Evolutionary conservation across 2,797 vertebrate genomes (phyloP), one percentile per base, ranked within the genome.

Genomic region (Thripadectes ignobilis): DNA sequence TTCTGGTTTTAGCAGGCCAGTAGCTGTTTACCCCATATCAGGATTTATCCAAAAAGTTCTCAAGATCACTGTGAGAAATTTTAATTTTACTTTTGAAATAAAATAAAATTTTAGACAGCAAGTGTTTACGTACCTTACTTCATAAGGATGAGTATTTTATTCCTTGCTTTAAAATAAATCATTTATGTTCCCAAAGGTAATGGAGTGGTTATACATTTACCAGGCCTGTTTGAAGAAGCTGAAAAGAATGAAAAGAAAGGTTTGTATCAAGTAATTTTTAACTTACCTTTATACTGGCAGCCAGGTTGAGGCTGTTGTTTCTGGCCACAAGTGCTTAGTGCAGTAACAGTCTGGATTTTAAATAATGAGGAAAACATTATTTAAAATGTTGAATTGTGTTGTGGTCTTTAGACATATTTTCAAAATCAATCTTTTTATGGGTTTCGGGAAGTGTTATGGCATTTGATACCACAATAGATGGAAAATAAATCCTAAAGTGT

Each of bases 161-260:
- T 91, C 75, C 78, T 62, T 94, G 43, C 45, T 92, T 83, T 93
- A 80, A 83, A 91, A 91, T 67, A 79, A 88, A 87, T 69, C 7
- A 45, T 93, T 95, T 95, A n/a, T 93, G 3, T 97, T 96, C 65
- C 95, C 92, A 43, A 96, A 99, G 99, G 99, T 91, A 99, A 99
- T 19, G 99, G 99, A 36, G 99, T 99, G 75, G 99, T 99, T 90
- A 98, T 99, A 97, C 99, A 99, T 98, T 97, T 99, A 93, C 99
- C 99, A 6, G 99, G 99, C 88, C 97, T 99, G 97, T 99, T 99
- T 95, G 99, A 99, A 96, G 99, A 99, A 94, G 99, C 99, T 23
- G 99, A 99, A 96, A 99, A 99, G 98, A 99, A 99, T 66, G 99
- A 99, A 77, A 99, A 99, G 97, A 99, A 99, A 99, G 99, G 99